phyloP scores from a whole-genome alignment of 2,888 invertebrate genomes.

The Apamea anceps region DNA sequence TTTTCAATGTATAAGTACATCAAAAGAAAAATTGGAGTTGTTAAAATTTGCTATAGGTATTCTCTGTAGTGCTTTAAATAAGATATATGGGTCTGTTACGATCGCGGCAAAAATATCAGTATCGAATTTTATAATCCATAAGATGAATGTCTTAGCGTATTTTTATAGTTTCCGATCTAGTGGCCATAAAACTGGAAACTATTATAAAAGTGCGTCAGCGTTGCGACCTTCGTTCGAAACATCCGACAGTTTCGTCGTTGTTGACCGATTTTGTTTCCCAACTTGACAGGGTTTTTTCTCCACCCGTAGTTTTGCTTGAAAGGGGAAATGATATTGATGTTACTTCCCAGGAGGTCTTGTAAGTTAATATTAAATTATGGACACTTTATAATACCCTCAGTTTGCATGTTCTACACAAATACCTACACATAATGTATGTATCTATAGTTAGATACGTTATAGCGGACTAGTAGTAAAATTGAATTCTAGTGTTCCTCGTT shows the following conservation, averaged over 20 bases:
- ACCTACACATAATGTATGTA: not conserved
- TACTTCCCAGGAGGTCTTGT: slow-evolving; percentile 33
- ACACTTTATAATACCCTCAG: slow-evolving; percentile 6
- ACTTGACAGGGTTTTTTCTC: slow-evolving; percentile 38
- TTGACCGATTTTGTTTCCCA: slow-evolving; percentile 52
- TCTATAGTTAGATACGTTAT: not conserved
- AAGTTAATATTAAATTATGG: slow-evolving; percentile 39
- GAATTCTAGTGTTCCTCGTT: slow-evolving; percentile 39
- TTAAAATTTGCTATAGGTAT: slow-evolving; percentile 34
- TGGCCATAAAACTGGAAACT: slow-evolving; percentile 79
- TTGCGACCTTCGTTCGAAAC: slow-evolving; percentile 73
- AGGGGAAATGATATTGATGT: slow-evolving; percentile 36
- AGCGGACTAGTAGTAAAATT: slow-evolving; percentile 33
- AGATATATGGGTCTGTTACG: slow-evolving; percentile 53
- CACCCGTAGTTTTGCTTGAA: slow-evolving; percentile 10
- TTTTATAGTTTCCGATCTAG: slow-evolving; percentile 84
- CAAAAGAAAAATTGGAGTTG: slow-evolving; percentile 38
- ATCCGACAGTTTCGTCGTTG: slow-evolving; percentile 45
- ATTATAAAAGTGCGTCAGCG: slow-evolving; percentile 82
- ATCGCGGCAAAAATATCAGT: slow-evolving; percentile 60
- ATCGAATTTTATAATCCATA: slow-evolving; percentile 72
- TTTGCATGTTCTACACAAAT: slow-evolving; percentile 2
- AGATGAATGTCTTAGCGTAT: slow-evolving; percentile 74
- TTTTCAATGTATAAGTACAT: slow-evolving; percentile 23
- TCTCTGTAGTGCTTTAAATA: slow-evolving; percentile 50